Evolutionary conservation across 2,797 vertebrate genomes (phyloP).

Genomic region (Orientallactaga sibirica): DNA sequence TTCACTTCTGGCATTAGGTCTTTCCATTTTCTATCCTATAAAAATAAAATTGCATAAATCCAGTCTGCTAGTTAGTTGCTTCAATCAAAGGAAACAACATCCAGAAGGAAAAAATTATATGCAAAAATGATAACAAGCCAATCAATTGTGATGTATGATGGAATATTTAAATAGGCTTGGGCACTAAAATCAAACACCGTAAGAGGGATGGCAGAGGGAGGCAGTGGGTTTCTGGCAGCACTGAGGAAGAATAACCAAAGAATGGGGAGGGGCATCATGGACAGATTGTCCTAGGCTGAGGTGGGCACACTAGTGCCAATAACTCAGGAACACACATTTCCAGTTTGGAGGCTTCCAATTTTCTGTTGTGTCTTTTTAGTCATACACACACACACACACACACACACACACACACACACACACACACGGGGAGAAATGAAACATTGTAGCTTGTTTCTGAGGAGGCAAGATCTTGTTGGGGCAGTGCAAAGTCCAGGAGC

Average conservation of each 20-base stretch:
- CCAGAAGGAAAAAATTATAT: background rate
- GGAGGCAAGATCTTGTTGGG: background rate
- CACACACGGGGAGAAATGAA: background rate
- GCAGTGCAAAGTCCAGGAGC: constrained; percentile 21
- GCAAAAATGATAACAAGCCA: constrained; percentile 16
- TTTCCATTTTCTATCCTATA: constrained; percentile 37
- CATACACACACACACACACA: too few species aligned
- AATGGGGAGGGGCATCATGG: background rate
- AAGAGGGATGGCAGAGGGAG: background rate
- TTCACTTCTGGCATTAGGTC: background rate
- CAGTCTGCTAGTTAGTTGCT: background rate
- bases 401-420: too few species aligned
- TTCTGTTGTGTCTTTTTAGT: background rate
- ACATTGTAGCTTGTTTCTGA: background rate
- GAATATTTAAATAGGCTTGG: constrained; percentile 12
- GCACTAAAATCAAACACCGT: background rate
- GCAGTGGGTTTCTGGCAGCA: background rate
- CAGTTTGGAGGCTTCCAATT: background rate
- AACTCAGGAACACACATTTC: background rate
- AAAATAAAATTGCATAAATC: background rate
- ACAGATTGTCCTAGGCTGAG: background rate
- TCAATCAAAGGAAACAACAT: constrained; percentile 20
- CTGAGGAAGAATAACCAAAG: background rate
- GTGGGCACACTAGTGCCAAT: background rate
- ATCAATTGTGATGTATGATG: background rate